These are phyloP conservation scores for Tineola bisselliella DNA, from an alignment of 2,888 invertebrate genomes.

Conservation along the genomic window DNA sequence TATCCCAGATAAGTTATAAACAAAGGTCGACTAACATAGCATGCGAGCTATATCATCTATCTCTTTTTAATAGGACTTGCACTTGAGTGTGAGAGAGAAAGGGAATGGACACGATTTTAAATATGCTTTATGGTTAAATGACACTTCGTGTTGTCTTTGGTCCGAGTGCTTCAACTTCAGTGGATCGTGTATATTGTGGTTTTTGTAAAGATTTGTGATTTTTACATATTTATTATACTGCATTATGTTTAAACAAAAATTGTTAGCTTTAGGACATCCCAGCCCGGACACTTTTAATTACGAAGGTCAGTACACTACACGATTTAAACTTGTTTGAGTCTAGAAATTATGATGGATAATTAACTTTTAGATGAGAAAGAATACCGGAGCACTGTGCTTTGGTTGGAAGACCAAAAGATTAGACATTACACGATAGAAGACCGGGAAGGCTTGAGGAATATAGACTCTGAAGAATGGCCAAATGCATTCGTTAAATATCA, in stretches of 20 bases:
- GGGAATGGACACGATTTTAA: too few species aligned
- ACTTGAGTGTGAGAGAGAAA: too few species aligned
- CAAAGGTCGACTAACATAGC: too few species aligned
- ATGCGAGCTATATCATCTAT: too few species aligned
- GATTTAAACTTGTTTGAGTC: not conserved
- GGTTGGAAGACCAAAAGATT: constrained; percentile 95
- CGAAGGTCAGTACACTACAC: constrained; percentile 67
- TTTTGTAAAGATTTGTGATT: too few species aligned
- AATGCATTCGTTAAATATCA: constrained; percentile 78
- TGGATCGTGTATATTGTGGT: not conserved
- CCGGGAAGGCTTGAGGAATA: constrained; percentile 75
- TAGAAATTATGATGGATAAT: too few species aligned
- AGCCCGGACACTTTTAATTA: constrained; percentile 75
- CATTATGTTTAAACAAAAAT: constrained; percentile 79
- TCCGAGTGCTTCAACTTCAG: too few species aligned
- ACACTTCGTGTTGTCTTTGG: too few species aligned
- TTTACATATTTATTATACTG: too few species aligned
- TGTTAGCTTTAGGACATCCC: constrained; percentile 81
- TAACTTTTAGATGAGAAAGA: constrained; percentile 74
- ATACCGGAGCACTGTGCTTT: constrained; percentile 82
- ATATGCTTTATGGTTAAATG: too few species aligned
- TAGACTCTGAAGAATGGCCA: constrained; percentile 75
- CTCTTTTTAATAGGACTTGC: too few species aligned
- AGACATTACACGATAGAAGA: constrained; percentile 87
- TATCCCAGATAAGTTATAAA: too few species aligned